These are phyloP conservation scores for Himalopsyche tibetana DNA, from an alignment of 2,888 invertebrate genomes.

Conservation along the genomic window DNA sequence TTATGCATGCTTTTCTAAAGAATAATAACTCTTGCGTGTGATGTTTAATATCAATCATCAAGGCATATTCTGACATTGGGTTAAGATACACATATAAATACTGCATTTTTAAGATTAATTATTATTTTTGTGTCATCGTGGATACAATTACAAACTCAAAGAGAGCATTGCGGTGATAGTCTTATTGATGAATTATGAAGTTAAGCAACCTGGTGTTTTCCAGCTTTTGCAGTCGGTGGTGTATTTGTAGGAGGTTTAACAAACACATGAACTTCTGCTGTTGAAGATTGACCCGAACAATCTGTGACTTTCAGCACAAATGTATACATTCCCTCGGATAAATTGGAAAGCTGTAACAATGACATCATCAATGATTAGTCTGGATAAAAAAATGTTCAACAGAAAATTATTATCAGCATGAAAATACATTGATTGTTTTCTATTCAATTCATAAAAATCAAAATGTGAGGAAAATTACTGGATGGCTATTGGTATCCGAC, in stretches of 20 bases:
- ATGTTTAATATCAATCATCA: too few relatives aligned
- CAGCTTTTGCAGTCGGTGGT: conserved; percentile 85
- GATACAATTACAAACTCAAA: conserved; percentile 5
- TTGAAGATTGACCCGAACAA: conserved; percentile 90
- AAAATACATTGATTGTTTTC: background rate
- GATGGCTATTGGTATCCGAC: too few relatives aligned
- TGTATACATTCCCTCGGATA: conserved; percentile 96
- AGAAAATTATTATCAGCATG: background rate
- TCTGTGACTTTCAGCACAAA: conserved; percentile 96
- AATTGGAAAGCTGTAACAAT: conserved; percentile 82
- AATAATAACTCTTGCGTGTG: too few relatives aligned
- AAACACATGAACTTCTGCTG: conserved; percentile 93
- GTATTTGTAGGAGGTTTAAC: conserved; percentile 93
- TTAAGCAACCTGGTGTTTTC: conserved; percentile 73
- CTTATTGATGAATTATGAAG: background rate
- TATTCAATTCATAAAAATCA: too few relatives aligned
- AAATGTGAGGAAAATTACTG: too few relatives aligned
- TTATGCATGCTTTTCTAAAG: too few relatives aligned
- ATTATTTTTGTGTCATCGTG: background rate
- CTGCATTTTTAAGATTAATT: too few relatives aligned
- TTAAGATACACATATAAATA: too few relatives aligned
- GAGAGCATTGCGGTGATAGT: background rate
- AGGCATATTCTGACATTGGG: too few relatives aligned
- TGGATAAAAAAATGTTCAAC: background rate
- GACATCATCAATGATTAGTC: background rate